Evolutionary conservation across 2,113 vertebrate genomes (phyloP).

Genomic region (Pitta sordida): DNA sequence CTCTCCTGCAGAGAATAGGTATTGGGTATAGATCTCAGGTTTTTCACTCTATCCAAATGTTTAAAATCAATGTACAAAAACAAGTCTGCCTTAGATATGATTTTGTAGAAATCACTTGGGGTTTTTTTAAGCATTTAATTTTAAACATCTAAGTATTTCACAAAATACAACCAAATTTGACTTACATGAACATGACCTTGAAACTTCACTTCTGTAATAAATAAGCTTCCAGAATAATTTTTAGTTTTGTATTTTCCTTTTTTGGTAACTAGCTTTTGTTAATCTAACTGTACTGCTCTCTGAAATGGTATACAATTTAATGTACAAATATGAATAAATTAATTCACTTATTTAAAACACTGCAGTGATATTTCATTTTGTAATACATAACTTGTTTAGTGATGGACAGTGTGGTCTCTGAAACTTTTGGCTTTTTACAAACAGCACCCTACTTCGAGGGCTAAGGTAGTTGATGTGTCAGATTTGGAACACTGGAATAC

Average conservation of each 20-base stretch:
- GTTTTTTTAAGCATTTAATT: constrained; percentile 12
- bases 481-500: background rate
- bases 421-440: background rate
- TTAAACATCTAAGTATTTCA: constrained; percentile 4
- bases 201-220: constrained; percentile 17
- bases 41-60: constrained; percentile 50
- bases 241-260: constrained; percentile 68
- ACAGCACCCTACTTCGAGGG: background rate
- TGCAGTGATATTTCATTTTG: background rate
- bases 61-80: constrained; percentile 48
- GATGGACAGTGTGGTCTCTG: background rate
- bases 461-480: background rate
- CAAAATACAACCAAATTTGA: background rate
- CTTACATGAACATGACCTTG: background rate
- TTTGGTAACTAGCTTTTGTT: constrained; percentile 67
- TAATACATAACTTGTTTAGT: background rate
- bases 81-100: constrained; percentile 57
- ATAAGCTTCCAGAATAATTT: constrained; percentile 32
- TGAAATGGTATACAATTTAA: constrained; percentile 44
- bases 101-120: constrained; percentile 45
- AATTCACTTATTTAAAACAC: constrained; percentile 55
- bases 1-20: constrained; percentile 67
- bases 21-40: constrained; percentile 71
- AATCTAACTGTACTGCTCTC: constrained; percentile 33
- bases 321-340: constrained; percentile 61